phyloP scores from a whole-genome alignment of 2,113 vertebrate species.

The Ploceus nigricollis region DNA sequence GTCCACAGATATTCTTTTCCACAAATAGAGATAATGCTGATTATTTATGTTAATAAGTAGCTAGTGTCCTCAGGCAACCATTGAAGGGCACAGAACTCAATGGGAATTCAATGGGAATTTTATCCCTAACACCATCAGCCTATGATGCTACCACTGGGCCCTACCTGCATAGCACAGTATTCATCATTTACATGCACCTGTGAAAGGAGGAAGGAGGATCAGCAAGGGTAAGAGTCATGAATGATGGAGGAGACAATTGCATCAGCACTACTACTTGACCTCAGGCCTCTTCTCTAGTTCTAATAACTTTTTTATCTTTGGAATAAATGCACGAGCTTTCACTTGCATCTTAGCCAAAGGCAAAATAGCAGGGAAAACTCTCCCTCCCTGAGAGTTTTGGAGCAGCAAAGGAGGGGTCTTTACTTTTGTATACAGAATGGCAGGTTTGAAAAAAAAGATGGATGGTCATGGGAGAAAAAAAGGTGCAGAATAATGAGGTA shows the following conservation, averaged over 20 bases:
- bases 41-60: not conserved
- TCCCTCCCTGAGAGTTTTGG: not conserved
- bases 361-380: not conserved
- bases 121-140: not conserved
- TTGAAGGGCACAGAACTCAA: not conserved
- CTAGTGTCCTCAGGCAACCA: not conserved
- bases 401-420: not conserved
- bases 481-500: not conserved
- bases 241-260: not conserved
- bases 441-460: not conserved
- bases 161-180: not conserved
- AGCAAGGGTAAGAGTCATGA: not conserved
- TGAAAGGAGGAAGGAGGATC: not conserved
- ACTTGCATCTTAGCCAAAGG: not conserved
- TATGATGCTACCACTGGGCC: not conserved
- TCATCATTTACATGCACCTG: accelerated
- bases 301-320: not conserved
- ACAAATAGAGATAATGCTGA: not conserved
- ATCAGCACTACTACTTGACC: not conserved
- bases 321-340: not conserved
- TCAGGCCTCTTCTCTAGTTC: not conserved
- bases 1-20: not conserved
- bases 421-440: not conserved
- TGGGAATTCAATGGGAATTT: no score
- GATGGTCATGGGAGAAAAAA: not conserved